Conservation (phyloP, 1,140 invertebrate species). For the Drosophila pseudoobscura region DNA sequence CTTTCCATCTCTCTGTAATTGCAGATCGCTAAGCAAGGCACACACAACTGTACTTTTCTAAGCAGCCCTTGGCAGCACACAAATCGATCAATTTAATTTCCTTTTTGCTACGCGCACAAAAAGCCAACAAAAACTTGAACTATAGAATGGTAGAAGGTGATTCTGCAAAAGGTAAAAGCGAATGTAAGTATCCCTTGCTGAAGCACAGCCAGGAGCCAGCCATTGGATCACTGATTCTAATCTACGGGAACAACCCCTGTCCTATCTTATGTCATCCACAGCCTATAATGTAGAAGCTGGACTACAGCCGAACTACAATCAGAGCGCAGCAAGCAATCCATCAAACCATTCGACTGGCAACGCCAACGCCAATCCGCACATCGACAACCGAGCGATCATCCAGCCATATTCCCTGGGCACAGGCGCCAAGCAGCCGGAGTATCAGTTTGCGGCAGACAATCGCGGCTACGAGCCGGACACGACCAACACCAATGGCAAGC, state of each 20-base stretch:
- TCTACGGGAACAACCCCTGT: too few relatives aligned
- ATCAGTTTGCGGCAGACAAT: constrained; percentile 78
- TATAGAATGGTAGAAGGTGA: constrained; percentile 92
- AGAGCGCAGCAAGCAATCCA: constrained; percentile 83
- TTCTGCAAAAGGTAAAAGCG: constrained; percentile 88
- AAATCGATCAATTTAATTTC: constrained; percentile 36
- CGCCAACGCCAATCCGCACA: constrained; percentile 53
- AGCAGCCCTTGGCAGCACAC: constrained; percentile 51
- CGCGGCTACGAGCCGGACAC: constrained; percentile 71
- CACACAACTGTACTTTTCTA: constrained; percentile 54
- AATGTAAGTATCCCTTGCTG: constrained; percentile 85
- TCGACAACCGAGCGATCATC: constrained; percentile 78
- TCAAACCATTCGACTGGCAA: constrained; percentile 45
- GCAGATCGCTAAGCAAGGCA: constrained; percentile 57
- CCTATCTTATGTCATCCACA: neutral
- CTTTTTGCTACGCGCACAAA: constrained; percentile 80
- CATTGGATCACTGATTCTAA: neutral
- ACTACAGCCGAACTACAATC: constrained; percentile 89
- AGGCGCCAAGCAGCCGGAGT: constrained; percentile 68
- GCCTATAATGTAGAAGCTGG: constrained; percentile 87
- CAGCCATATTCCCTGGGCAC: constrained; percentile 74
- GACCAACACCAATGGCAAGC: constrained; percentile 64
- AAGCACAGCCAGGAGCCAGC: too few relatives aligned
- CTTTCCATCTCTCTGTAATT: constrained; percentile 17
- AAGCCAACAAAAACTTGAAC: constrained; percentile 83